Percentiles rank a stretch among this genome's conserved stretches.
These are phyloP conservation scores for Anticlea derivata DNA, from an alignment of 2,888 invertebrate genomes.

Conservation along the genomic window DNA sequence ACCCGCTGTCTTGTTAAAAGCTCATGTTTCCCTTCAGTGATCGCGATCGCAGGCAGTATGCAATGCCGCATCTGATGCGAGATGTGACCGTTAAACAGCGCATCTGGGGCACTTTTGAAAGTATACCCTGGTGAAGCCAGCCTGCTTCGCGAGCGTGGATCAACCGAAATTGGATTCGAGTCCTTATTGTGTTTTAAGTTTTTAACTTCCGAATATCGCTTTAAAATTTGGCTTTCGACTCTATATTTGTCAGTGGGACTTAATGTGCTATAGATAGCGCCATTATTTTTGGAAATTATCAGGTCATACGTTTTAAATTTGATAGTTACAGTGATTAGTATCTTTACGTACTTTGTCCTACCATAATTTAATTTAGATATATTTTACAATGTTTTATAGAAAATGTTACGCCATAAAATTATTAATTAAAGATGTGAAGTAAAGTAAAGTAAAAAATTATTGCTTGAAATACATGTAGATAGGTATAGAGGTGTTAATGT, in stretches of 20 bases:
- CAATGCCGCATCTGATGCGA: slow-evolving; percentile 70
- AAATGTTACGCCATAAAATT: too few relatives aligned
- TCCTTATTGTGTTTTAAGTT: slow-evolving; percentile 54
- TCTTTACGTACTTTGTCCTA: too few relatives aligned
- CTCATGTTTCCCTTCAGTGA: slow-evolving; percentile 37
- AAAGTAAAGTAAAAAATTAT: too few relatives aligned
- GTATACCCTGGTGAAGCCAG: slow-evolving; percentile 51
- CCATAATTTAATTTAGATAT: too few relatives aligned
- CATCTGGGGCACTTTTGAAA: slow-evolving; percentile 83
- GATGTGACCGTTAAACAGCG: slow-evolving; percentile 77
- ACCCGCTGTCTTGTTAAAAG: slow-evolving; percentile 26
- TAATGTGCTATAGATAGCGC: not conserved
- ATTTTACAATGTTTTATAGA: too few relatives aligned
- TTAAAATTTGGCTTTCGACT: slow-evolving; percentile 28
- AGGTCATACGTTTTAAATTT: too few relatives aligned
- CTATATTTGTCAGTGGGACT: not conserved
- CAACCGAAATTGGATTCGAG: slow-evolving; percentile 64
- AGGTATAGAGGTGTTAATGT: too few relatives aligned
- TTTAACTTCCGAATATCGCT: slow-evolving; percentile 44
- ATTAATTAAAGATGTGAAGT: too few relatives aligned
- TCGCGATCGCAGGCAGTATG: slow-evolving; percentile 49
- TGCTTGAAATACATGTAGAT: too few relatives aligned
- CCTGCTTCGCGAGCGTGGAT: slow-evolving; percentile 43
- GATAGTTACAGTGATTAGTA: too few relatives aligned
- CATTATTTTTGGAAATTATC: too few relatives aligned